Percentiles rank a stretch among this genome's conserved stretches.
Evolutionary conservation across 2,797 vertebrate genomes (phyloP).

Genomic region (Heterohyrax brucei): DNA sequence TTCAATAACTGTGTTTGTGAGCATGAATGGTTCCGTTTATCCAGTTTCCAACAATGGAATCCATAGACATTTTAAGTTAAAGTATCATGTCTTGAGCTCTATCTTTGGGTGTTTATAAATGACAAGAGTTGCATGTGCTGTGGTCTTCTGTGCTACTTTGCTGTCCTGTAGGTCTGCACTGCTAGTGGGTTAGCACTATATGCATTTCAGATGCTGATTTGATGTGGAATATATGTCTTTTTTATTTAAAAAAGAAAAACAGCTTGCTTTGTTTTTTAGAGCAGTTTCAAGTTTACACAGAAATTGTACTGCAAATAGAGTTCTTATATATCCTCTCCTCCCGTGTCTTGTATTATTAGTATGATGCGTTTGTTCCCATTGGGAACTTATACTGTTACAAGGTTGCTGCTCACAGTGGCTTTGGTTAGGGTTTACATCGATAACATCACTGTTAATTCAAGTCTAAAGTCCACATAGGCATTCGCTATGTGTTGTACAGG

Average conservation of each 20-base stretch:
- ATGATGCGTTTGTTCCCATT: not conserved
- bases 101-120: not conserved
- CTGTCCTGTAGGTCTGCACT: not conserved
- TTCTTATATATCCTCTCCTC: not conserved
- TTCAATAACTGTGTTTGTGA: constrained; percentile 85
- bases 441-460: not conserved
- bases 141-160: not conserved
- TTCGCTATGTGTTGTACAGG: not conserved
- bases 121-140: not conserved
- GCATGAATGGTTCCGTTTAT: constrained; percentile 85
- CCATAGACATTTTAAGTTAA: not conserved
- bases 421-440: not conserved
- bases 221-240: not conserved
- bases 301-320: not conserved
- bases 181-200: not conserved
- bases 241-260: not conserved
- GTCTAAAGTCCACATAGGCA: not conserved
- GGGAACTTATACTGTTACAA: too few species aligned
- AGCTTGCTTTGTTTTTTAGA: not conserved
- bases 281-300: not conserved
- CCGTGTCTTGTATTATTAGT: not conserved
- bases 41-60: constrained; percentile 57
- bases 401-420: not conserved
- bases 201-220: not conserved
- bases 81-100: not conserved